A percentile compares a stretch with the other conserved stretches of the same genome.
phyloP scores from a whole-genome alignment of 2,888 invertebrate genomes.

The Alloscopus bannaensis region DNA sequence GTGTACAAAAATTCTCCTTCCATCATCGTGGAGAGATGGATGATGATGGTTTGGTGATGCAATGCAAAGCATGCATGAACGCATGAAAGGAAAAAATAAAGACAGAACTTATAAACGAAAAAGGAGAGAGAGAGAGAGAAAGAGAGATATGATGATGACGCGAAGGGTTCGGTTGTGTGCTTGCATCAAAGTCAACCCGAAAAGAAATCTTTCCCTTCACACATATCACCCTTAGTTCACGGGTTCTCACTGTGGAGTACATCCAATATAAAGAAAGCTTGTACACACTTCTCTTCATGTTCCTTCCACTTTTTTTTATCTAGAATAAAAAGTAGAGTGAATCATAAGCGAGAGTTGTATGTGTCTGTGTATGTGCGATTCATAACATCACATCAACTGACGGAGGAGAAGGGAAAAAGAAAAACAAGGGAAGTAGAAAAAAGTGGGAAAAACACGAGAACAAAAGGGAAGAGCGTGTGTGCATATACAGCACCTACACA shows the following conservation, averaged over 20 bases:
- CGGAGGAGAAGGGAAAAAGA: neutral
- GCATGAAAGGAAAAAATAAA: conserved; percentile 40
- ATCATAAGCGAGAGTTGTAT: no score
- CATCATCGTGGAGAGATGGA: conserved; percentile 19
- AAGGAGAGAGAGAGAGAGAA: conserved; percentile 13
- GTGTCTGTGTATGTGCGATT: no score
- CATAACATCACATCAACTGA: no score
- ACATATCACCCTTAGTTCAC: no score
- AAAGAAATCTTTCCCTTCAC: conserved; percentile 24
- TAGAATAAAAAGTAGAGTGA: no score
- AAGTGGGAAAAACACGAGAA: neutral
- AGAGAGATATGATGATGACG: conserved; percentile 33
- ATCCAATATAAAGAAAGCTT: no score
- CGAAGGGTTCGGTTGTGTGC: conserved; percentile 40
- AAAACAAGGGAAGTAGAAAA: neutral
- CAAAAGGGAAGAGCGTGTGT: no score
- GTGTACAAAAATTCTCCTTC: no score
- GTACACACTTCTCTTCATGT: no score
- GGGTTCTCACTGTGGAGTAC: no score
- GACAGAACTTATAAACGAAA: conserved; percentile 5
- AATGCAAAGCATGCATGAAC: conserved; percentile 39
- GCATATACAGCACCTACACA: no score
- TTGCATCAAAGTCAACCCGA: conserved; percentile 26
- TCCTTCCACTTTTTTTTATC: no score
- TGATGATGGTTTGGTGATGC: conserved; percentile 25